These are phyloP conservation scores for Onychorhynchus coronatus DNA, from an alignment of 2,113 vertebrate species.

Conservation along the genomic window DNA sequence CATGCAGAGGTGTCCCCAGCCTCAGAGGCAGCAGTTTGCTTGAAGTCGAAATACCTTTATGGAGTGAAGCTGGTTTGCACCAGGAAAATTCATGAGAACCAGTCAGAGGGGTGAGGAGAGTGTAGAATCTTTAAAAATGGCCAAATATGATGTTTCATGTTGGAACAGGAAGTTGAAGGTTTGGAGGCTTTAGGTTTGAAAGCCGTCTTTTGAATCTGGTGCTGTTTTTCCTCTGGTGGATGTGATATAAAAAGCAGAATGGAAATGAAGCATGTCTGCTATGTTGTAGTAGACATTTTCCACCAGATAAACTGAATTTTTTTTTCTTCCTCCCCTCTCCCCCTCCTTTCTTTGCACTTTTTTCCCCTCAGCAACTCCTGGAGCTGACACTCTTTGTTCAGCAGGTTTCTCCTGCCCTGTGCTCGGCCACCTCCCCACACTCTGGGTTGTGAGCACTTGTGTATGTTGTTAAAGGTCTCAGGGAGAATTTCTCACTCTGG, in stretches of 20 bases:
- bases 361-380: neutral
- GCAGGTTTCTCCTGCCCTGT: neutral
- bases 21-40: neutral
- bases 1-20: accelerated
- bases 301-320: neutral
- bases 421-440: accelerated
- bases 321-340: neutral
- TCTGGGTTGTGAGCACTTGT: neutral
- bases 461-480: accelerated
- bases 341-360: neutral
- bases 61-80: neutral
- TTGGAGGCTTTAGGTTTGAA: neutral
- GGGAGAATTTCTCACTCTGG: neutral
- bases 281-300: neutral
- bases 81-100: neutral
- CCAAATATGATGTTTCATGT: neutral
- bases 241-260: slow-evolving; percentile 35
- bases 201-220: neutral
- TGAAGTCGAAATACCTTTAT: neutral
- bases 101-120: neutral
- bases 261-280: neutral
- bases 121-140: neutral
- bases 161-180: neutral
- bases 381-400: neutral
- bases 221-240: neutral